Conservation (phyloP, 2,113 vertebrate species). For the Aramus guarauna region DNA sequence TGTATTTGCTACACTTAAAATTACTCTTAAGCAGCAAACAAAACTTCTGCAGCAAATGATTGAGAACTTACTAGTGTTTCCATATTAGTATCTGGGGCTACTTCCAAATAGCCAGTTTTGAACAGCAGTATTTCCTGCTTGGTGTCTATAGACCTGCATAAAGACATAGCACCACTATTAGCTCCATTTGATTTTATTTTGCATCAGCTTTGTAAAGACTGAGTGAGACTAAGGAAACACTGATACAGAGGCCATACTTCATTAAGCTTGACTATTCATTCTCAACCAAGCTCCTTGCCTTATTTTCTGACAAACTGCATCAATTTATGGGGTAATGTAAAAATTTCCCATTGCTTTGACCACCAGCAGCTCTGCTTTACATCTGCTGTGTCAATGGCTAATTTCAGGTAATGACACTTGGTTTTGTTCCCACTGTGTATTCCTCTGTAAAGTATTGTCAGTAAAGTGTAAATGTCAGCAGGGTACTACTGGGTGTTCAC, state of each 20-base stretch:
- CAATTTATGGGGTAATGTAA: neutral
- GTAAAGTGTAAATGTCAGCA: neutral
- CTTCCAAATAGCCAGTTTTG: neutral
- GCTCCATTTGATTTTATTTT: neutral
- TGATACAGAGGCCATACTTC: neutral
- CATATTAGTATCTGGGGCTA: neutral
- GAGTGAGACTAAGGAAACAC: neutral
- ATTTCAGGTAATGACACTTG: neutral
- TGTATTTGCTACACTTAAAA: neutral
- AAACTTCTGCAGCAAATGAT: neutral
- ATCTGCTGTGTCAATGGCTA: neutral
- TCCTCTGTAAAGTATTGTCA: too few species aligned
- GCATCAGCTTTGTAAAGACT: neutral
- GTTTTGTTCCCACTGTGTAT: neutral
- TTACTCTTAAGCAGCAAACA: neutral
- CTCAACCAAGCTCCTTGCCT: neutral
- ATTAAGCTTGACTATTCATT: neutral
- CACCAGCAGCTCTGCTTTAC: neutral
- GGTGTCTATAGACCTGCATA: neutral
- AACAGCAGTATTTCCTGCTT: neutral
- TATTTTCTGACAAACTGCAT: neutral
- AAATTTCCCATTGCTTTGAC: neutral
- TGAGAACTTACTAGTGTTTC: neutral
- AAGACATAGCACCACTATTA: neutral
- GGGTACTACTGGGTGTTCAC: neutral